A percentile compares a stretch with the other conserved stretches of the same genome.
Evolutionary conservation across 1,140 invertebrate species (phyloP).

Genomic region (Nasonia vitripennis): DNA sequence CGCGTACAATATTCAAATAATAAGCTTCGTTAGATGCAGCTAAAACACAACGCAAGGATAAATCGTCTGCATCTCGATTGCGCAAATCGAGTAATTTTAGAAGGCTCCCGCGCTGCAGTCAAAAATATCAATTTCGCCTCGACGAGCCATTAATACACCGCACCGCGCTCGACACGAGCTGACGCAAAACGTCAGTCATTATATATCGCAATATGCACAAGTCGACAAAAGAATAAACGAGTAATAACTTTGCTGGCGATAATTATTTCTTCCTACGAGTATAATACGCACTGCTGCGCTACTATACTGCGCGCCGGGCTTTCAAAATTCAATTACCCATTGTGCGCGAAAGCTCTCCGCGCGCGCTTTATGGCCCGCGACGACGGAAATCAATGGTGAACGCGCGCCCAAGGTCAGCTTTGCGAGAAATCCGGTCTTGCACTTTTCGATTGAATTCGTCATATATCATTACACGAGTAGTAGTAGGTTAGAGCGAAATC

Average conservation of each 20-base stretch:
- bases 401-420: not conserved
- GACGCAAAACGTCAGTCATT: not conserved
- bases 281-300: too few relatives aligned
- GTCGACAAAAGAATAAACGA: too few relatives aligned
- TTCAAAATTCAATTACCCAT: too few relatives aligned
- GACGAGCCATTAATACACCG: not conserved
- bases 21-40: too few relatives aligned
- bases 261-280: not conserved
- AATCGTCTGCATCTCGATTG: not conserved
- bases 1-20: too few relatives aligned
- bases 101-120: conserved; percentile 19
- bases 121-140: conserved; percentile 26
- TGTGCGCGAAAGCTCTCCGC: not conserved
- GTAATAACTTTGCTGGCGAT: not conserved
- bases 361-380: not conserved
- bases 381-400: not conserved
- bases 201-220: too few relatives aligned
- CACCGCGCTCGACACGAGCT: not conserved
- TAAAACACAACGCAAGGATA: too few relatives aligned
- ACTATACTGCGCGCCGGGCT: too few relatives aligned
- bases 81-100: conserved; percentile 49
- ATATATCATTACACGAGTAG: too few relatives aligned
- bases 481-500: too few relatives aligned
- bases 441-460: too few relatives aligned
- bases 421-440: not conserved